A percentile compares a stretch with the other conserved stretches of the same genome.
phyloP scores from a whole-genome alignment of 1,140 invertebrate species.

The Zeugodacus cucurbitae region DNA sequence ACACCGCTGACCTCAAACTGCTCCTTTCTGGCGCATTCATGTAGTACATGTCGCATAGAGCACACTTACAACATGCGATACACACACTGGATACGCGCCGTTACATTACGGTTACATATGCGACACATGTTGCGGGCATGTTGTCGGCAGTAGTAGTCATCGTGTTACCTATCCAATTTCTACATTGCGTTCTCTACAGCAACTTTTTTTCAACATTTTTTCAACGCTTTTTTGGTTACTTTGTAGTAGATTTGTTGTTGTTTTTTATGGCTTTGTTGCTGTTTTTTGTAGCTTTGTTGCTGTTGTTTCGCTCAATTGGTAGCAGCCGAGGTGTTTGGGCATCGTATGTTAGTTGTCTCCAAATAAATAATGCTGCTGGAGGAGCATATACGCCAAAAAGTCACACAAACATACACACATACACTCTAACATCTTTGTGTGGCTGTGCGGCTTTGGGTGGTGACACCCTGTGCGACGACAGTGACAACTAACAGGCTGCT shows the following conservation, averaged over 20 bases:
- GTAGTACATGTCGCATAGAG: constrained; percentile 36
- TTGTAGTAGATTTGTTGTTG: neutral
- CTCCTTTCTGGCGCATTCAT: constrained; percentile 35
- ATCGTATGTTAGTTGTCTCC: neutral
- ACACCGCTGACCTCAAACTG: constrained; percentile 18
- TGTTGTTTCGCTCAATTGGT: neutral
- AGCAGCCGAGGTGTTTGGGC: constrained; percentile 27
- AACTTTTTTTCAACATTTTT: too few relatives aligned
- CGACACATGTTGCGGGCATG: constrained; percentile 21
- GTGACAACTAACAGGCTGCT: constrained; percentile 26
- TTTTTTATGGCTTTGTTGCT: neutral
- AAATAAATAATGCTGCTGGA: constrained; percentile 1
- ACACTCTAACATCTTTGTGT: neutral
- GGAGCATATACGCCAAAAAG: neutral
- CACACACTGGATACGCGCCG: neutral
- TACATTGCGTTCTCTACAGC: neutral
- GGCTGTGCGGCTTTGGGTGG: neutral
- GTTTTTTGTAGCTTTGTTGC: neutral
- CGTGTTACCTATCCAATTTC: constrained; percentile 27
- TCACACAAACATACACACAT: neutral
- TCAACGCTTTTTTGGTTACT: too few relatives aligned
- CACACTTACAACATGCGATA: constrained; percentile 28
- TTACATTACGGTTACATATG: constrained; percentile 15
- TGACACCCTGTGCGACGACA: constrained; percentile 26
- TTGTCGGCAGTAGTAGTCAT: constrained; percentile 7